Base-by-base conservation (phyloP, 2,113 vertebrate species). In the Psophia crepitans region DNA sequence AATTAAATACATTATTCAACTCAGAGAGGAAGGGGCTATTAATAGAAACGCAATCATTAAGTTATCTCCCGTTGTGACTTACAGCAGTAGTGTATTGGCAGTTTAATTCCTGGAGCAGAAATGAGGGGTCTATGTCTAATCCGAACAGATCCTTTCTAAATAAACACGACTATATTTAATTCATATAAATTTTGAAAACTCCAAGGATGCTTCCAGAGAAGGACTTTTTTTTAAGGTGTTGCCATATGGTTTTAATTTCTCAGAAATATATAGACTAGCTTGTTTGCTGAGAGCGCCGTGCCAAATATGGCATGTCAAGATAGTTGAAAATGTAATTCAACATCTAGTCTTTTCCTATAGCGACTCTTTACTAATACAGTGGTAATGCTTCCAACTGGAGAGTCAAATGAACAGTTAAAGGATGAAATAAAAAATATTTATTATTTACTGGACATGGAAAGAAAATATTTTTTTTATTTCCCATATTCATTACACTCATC, bases 191-290 rank as follows among this genome's bases (percentile, higher is more conserved):
- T 96, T 96, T 85, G 89, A 93, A 97, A 97, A 97, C 96, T 94
- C 93, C 69, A 81, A 96, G 82, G 96, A 97, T 97, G 97, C 96
- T 98, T 97, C 97, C 97, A 96, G 96, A 91, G 91, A 93, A 89
- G 89, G 61, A 33, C 6, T 96, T 74, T 58, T 94, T 53, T 53
- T 87, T 69, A 95, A 98, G 98, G 97, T 98, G 96, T 97, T 97
- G 95, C 97, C 98, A 98, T 98, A 97, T 98, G 98, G 97, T 98
- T 98, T 98, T 96, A 97, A 98, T 98, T 98, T 96, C 96, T 97
- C 97, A 76, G 96, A 95, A 98, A 98, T 96, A 97, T 98, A 98
- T 97, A 98, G 97, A 93, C 73, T 83, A 92, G 96, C 97, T 96
- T 98, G 97, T 98, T 97, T 97, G 27, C 79, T 69, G 89, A 82